phyloP scores from a whole-genome alignment of 2,797 vertebrate species.

The Calcarius lapponicus region DNA sequence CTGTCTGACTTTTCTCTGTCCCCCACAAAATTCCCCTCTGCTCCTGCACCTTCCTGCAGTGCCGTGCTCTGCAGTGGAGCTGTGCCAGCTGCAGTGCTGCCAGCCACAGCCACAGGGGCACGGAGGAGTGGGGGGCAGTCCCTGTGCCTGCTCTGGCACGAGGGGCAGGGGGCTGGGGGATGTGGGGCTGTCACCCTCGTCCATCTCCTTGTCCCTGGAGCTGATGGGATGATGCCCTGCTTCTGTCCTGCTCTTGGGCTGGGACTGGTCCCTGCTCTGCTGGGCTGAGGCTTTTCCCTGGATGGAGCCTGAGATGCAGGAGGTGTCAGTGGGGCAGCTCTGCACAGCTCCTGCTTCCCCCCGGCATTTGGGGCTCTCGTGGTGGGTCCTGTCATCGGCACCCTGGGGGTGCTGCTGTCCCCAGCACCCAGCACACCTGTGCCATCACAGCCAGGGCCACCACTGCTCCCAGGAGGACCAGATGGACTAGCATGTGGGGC shows the following conservation, averaged over 20 bases:
- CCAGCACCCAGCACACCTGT: not conserved
- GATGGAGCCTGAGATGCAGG: not conserved
- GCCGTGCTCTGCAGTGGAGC: not conserved
- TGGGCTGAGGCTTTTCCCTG: not conserved
- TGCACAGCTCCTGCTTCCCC: not conserved
- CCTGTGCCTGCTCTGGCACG: not conserved
- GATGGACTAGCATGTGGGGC: not conserved
- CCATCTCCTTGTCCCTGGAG: not conserved
- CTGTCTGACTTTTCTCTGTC: not conserved
- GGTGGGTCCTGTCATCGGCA: not conserved
- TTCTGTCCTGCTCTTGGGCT: not conserved
- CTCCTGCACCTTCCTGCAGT: not conserved
- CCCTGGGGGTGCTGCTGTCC: accelerated
- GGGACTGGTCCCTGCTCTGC: not conserved
- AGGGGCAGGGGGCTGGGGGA: not conserved
- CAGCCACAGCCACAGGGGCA: not conserved
- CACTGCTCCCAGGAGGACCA: not conserved
- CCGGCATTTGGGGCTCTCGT: accelerated
- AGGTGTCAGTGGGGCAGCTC: not conserved
- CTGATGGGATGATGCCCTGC: not conserved
- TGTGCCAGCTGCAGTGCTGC: not conserved
- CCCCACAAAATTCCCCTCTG: not conserved
- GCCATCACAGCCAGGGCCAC: not conserved
- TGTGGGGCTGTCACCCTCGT: not conserved
- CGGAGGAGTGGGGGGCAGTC: accelerated